Evolutionary conservation across 2,113 vertebrate species (phyloP).

Genomic region (Procapra przewalskii): DNA sequence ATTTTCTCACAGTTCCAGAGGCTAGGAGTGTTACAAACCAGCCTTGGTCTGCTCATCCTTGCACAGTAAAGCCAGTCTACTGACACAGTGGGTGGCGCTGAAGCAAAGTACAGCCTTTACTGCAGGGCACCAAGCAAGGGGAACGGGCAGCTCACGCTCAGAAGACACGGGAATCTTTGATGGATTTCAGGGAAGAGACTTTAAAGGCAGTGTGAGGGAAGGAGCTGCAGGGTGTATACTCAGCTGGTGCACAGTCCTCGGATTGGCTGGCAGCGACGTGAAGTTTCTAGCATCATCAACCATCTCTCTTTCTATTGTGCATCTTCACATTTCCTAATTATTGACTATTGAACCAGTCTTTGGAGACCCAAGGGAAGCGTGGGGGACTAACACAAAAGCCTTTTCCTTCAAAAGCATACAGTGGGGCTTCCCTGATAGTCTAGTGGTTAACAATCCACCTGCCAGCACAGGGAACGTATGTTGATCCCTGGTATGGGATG

Average conservation of each 20-base stretch:
- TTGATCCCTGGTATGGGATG: not conserved
- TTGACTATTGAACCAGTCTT: not conserved
- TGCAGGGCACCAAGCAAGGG: not conserved
- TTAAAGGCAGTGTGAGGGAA: not conserved
- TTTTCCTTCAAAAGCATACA: not conserved
- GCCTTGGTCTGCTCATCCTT: not conserved
- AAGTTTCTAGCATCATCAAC: not conserved
- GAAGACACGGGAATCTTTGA: not conserved
- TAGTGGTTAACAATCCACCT: not conserved
- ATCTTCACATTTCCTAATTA: not conserved
- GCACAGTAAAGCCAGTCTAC: not conserved
- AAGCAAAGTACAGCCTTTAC: not conserved
- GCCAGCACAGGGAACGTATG: not conserved
- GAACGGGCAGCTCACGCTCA: not conserved
- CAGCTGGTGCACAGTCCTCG: rapidly evolving
- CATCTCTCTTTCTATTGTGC: not conserved
- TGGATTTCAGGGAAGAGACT: not conserved
- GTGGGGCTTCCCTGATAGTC: not conserved
- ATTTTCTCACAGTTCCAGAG: not conserved
- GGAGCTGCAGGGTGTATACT: not conserved
- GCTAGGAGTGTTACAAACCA: not conserved
- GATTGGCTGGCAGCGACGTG: not conserved
- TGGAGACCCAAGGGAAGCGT: not conserved
- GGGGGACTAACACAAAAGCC: not conserved
- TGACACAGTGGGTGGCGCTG: rapidly evolving